Percentiles rank a stretch among this genome's conserved stretches.
These are phyloP conservation scores for Orthonevra nobilis DNA, from an alignment of 2,888 invertebrate genomes.

Conservation along the genomic window DNA sequence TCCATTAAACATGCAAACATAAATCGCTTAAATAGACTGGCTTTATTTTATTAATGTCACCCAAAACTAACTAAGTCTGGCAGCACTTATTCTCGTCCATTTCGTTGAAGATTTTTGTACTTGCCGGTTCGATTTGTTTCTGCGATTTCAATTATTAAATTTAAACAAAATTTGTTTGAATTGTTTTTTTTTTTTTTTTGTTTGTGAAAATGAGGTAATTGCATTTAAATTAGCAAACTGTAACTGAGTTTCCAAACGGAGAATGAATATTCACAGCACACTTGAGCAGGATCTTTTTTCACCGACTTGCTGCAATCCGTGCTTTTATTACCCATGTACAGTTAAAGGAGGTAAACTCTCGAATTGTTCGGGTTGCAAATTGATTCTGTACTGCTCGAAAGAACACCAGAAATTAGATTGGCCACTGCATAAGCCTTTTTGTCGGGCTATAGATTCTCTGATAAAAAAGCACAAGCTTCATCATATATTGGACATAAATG, in stretches of 20 bases:
- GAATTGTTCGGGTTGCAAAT: constrained; percentile 83
- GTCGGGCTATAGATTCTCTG: constrained; percentile 79
- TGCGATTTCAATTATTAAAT: too few relatives aligned
- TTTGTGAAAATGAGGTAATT: constrained; percentile 15
- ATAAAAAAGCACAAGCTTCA: constrained; percentile 53
- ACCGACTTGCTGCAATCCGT: constrained; percentile 50
- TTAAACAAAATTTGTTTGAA: too few relatives aligned
- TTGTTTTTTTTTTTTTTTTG: neutral
- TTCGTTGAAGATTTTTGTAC: too few relatives aligned
- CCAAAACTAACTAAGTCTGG: too few relatives aligned
- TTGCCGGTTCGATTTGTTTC: too few relatives aligned
- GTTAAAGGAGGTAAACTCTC: constrained; percentile 24
- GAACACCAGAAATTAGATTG: constrained; percentile 86
- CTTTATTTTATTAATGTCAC: too few relatives aligned
- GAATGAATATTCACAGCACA: neutral
- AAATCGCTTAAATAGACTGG: too few relatives aligned
- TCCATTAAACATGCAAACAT: too few relatives aligned
- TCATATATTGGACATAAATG: constrained; percentile 72
- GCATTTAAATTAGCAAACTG: neutral
- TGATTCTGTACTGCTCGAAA: constrained; percentile 84
- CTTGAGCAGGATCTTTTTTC: constrained; percentile 38
- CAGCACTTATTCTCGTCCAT: neutral
- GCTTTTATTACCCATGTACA: constrained; percentile 15
- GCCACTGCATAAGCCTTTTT: constrained; percentile 83
- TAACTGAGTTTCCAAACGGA: neutral